These are phyloP conservation scores for Blennius ocellaris DNA, from an alignment of 2,113 vertebrate species.

Conservation along the genomic window DNA sequence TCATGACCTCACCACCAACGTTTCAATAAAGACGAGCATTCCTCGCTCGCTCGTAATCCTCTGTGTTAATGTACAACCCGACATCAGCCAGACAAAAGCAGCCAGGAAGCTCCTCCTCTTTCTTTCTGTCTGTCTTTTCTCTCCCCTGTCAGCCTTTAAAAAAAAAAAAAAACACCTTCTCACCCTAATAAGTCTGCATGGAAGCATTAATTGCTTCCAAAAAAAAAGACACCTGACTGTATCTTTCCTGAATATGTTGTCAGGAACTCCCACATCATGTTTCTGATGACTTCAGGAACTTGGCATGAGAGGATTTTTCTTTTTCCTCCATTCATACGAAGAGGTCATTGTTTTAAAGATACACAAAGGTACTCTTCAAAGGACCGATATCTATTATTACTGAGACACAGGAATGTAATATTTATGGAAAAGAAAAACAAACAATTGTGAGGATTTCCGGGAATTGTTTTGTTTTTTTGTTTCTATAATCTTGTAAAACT, in stretches of 20 bases:
- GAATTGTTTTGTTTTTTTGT: not conserved
- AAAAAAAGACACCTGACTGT: slow-evolving; percentile 46
- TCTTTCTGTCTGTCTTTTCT: not conserved
- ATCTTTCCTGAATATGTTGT: slow-evolving; percentile 54
- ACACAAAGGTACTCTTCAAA: slow-evolving; percentile 14
- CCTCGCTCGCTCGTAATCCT: slow-evolving; percentile 51
- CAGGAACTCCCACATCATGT: slow-evolving; percentile 51
- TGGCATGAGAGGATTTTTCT: slow-evolving; percentile 7
- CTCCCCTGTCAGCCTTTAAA: not conserved
- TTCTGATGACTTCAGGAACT: slow-evolving; percentile 36
- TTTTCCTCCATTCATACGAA: slow-evolving; percentile 9
- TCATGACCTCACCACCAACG: slow-evolving; percentile 69
- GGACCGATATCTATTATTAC: not conserved
- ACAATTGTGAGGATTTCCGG: not conserved
- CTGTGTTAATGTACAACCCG: slow-evolving; percentile 53
- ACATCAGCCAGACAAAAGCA: slow-evolving; percentile 58
- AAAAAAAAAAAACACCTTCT: slow-evolving; percentile 39
- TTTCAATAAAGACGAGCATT: slow-evolving; percentile 70
- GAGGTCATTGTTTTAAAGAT: slow-evolving; percentile 36
- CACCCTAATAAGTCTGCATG: not conserved
- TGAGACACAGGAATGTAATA: not conserved
- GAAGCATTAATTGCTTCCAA: too few relatives aligned
- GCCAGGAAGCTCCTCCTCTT: slow-evolving; percentile 39
- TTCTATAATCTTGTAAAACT: too few relatives aligned
- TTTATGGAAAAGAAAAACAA: slow-evolving; percentile 2